Evolutionary conservation across 2,113 vertebrate genomes (phyloP).

Genomic region (Aepyceros melampus): DNA sequence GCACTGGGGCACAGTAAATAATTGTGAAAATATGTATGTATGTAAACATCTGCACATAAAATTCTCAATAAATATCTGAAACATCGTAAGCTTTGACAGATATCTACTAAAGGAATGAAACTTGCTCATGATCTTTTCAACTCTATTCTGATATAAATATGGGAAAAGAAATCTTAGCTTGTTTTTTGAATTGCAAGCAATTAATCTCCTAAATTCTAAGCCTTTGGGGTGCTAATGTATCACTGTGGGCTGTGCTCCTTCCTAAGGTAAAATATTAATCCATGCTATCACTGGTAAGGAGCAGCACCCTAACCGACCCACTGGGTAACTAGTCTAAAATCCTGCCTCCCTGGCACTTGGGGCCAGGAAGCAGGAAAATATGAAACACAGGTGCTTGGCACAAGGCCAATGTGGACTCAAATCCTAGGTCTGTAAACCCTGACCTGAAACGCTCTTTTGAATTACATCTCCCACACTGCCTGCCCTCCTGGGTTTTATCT

Average conservation of each 20-base stretch:
- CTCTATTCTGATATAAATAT: neutral
- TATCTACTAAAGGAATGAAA: neutral
- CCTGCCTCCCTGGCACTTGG: neutral
- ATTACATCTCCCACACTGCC: neutral
- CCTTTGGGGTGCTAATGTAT: neutral
- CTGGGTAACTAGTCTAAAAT: neutral
- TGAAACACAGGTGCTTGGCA: slow-evolving; percentile 19
- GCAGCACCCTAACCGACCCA: slow-evolving; percentile 10
- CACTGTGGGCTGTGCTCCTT: neutral
- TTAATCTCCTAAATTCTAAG: neutral
- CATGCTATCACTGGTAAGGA: slow-evolving; percentile 6
- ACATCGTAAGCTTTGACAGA: neutral
- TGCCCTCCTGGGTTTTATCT: neutral
- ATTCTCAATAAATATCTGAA: neutral
- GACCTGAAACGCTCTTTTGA: neutral
- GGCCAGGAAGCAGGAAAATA: neutral
- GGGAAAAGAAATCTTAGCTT: neutral
- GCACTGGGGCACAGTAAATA: neutral
- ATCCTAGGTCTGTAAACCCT: neutral
- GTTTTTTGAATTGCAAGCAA: neutral
- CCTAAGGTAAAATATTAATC: slow-evolving; percentile 61
- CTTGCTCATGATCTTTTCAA: neutral
- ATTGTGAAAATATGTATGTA: neutral
- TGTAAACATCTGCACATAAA: neutral
- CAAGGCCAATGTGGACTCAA: neutral